phyloP scores from a whole-genome alignment of 2,888 invertebrate genomes.

The Thelaira solivaga region DNA sequence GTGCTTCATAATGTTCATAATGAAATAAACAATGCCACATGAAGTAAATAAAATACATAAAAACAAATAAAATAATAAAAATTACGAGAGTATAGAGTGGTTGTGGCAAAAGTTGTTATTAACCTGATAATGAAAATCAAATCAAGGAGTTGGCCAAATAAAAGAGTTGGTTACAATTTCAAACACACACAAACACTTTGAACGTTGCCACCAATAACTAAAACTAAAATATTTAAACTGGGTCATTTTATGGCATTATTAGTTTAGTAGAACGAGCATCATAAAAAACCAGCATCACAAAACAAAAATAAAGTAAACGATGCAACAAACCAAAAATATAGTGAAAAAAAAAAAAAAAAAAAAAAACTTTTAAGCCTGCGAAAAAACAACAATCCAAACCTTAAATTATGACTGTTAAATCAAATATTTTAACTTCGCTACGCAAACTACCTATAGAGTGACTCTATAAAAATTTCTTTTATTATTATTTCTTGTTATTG shows the following conservation, averaged over 20 bases:
- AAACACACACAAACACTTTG: not conserved
- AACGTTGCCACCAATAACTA: not conserved
- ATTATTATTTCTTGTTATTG: not conserved
- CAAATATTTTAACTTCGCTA: conserved; percentile 43
- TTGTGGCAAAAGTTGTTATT: conserved; percentile 42
- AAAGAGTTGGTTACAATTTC: not conserved
- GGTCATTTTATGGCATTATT: conserved; percentile 69
- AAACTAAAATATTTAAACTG: conserved; percentile 61
- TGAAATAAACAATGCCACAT: conserved; percentile 1
- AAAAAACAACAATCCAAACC: conserved; percentile 18
- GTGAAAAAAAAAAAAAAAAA: conserved; percentile 5
- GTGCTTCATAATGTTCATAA: conserved; percentile 36
- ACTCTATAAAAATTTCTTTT: conserved; percentile 28
- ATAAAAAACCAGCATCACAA: too few species aligned
- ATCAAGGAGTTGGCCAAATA: conserved; percentile 41
- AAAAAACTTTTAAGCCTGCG: too few species aligned
- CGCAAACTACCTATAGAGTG: not conserved
- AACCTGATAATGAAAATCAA: conserved; percentile 55
- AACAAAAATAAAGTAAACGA: too few species aligned
- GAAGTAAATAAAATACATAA: not conserved
- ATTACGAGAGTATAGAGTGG: not conserved
- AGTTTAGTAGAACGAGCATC: conserved; percentile 68
- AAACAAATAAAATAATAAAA: not conserved
- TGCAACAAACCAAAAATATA: conserved; percentile 34
- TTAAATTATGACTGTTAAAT: conserved; percentile 48